Conservation (phyloP, 2,888 invertebrate genomes). For the Uropetala carovei region DNA sequence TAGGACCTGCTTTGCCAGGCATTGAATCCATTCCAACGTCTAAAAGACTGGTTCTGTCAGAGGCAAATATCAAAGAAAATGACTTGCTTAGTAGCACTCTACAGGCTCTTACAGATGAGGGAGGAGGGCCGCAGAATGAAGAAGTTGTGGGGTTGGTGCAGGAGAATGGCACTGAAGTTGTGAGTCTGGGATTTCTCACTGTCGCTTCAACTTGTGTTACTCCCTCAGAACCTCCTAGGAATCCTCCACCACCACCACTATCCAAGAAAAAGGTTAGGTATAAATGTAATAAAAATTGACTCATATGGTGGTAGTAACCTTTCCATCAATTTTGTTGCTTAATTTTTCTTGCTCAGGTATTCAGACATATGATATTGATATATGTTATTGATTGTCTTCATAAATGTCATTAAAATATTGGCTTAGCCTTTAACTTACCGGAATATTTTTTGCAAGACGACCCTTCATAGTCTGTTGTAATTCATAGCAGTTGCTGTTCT, state of each 20-base stretch:
- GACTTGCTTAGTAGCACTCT: constrained; percentile 37
- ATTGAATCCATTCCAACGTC: constrained; percentile 39
- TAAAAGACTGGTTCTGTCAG: constrained; percentile 27
- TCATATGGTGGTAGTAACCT: too few relatives aligned
- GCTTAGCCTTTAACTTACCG: too few relatives aligned
- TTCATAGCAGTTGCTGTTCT: too few relatives aligned
- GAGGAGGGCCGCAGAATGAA: neutral
- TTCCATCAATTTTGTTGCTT: too few relatives aligned
- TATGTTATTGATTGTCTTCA: neutral
- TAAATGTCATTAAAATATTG: neutral
- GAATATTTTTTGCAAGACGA: too few relatives aligned
- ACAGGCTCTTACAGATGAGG: constrained; percentile 40
- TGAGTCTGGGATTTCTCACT: constrained; percentile 42
- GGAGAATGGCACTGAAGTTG: constrained; percentile 34
- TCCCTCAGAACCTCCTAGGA: neutral
- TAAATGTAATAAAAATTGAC: too few relatives aligned
- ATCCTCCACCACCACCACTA: neutral
- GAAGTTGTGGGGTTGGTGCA: neutral
- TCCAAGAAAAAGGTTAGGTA: constrained; percentile 28
- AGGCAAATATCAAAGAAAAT: constrained; percentile 21
- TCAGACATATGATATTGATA: neutral
- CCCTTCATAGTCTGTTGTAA: too few relatives aligned
- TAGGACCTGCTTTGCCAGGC: constrained; percentile 37
- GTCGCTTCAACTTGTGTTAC: neutral
- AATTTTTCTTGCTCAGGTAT: neutral